Percentiles rank a stretch among this genome's conserved stretches.
Conservation (phyloP, 2,888 invertebrate genomes). For the Eristalinus aeneus region DNA sequence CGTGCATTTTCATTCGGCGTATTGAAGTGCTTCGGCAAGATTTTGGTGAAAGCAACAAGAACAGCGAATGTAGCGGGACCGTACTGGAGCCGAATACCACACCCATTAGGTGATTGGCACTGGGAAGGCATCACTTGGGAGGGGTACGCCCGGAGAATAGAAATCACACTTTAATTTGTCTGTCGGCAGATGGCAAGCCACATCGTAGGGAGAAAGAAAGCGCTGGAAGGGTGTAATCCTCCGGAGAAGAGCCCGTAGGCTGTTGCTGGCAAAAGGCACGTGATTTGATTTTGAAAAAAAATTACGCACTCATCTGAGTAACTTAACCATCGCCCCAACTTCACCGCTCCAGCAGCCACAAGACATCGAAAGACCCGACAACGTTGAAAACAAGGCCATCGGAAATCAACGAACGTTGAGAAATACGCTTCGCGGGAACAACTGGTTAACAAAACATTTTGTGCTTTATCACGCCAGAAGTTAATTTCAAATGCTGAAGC, state of each 20-base stretch:
- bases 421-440: no score
- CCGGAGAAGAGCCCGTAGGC: background rate
- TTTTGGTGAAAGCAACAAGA: constrained; percentile 6
- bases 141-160: background rate
- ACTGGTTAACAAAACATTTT: no score
- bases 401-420: no score
- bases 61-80: background rate
- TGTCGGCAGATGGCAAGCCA: background rate
- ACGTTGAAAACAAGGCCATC: no score
- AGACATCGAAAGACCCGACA: no score
- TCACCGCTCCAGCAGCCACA: no score
- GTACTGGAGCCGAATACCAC: background rate
- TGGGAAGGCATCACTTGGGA: background rate
- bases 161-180: background rate
- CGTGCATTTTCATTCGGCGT: background rate
- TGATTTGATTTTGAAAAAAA: background rate
- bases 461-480: no score
- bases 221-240: background rate
- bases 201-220: background rate
- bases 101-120: constrained; percentile 4
- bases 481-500: no score
- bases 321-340: no score
- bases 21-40: constrained; percentile 8
- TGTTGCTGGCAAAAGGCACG: background rate
- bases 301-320: no score